Evolutionary conservation across 2,888 invertebrate genomes (phyloP), one percentile per base, ranked within the genome.

Genomic region (Sinelater perroti): DNA sequence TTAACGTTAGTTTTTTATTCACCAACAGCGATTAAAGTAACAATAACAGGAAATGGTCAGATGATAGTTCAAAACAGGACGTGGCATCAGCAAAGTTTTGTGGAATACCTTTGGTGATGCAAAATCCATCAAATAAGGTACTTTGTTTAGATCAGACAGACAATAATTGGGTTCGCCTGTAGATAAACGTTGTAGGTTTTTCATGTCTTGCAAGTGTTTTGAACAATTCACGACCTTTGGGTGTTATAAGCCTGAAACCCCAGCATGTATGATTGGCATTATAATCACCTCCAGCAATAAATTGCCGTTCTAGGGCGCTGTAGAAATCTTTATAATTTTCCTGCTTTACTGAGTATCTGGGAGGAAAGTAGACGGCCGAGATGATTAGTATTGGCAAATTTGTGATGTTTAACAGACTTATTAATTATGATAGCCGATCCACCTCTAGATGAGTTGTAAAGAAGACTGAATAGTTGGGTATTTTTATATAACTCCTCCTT

Each of bases 161-260:
- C 62, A 66, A 42, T 66, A 60, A 1, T 63, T 65, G n/a, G 62
- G 64, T 47, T 65, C 51, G 8, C 56, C 54, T 6, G 63, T 51
- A 10, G 63, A 47, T 30, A 66, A 18, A 13, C 14, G 18, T 6
- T 44, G 28, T 7, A 51, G 26, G 8, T 40, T 42, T 11, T 49
- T 49, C 3, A 7, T 30, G 7, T 20, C 31, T 28, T n/a, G n/a
- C n/a, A n/a, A 55, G 47, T 30, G 45, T 13, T 30, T 35, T 49
- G 35, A 24, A 28, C 6, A 59, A 30, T 36, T 55, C 36, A 7
- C 30, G 56, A 1, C 47, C 26, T 44, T 49, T 38, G 18, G 53
- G 26, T 28, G 26, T 45, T 13, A 30, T 33, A 14, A 54, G 33
- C 35, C 46, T 45, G 18, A 46, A 54, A 16, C 45, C 45, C 55